Evolutionary conservation across 1,140 invertebrate species (phyloP), one percentile per base, ranked within the genome.

Genomic region (Gryon sp.): DNA sequence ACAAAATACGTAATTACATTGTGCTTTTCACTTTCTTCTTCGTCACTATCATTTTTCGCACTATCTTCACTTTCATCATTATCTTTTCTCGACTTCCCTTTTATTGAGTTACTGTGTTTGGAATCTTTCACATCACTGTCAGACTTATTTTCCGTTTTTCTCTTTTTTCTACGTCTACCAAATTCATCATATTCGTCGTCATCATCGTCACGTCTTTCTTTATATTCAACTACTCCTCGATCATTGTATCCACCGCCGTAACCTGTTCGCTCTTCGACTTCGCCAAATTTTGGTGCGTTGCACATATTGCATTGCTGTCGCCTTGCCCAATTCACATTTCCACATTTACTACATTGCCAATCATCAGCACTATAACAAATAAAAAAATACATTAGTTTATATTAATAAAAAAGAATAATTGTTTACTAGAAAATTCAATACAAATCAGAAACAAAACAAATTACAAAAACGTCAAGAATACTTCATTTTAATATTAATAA

Each of bases 321-420:
- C 60, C 98, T 91, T 8, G 98, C 98, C 99, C 99, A 99, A 86
- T 99, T 99, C 1, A 99, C 98, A 89, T 99, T 99, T 1, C 97
- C 98, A 90, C 98, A 99, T 87, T 99, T 99, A 87, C 95, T 97
- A 87, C 99, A 99, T 84, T 99, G 96, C 99, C 99, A 99, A 87
- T 99, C 98, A 88, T 99, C 98, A 46, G 98, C 98, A 90, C 96
- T 97, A 84, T 32, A 41, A 34, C n/a, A 43, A 18, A 19, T 43
- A 12, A 43, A 40, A 20, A 4, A 12, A 19, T 19, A 40, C 7
- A 40, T 19, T n/a, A n/a, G n/a, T n/a, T n/a, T n/a, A n/a, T n/a
- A n/a, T n/a, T n/a, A n/a, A n/a, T n/a, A n/a, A n/a, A n/a, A n/a
- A n/a, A n/a, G n/a, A n/a, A n/a, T n/a, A n/a, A n/a, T n/a, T n/a